These are phyloP conservation scores for Drosophila asahinai DNA, from an alignment of 1,140 invertebrate genomes.

Conservation along the genomic window DNA sequence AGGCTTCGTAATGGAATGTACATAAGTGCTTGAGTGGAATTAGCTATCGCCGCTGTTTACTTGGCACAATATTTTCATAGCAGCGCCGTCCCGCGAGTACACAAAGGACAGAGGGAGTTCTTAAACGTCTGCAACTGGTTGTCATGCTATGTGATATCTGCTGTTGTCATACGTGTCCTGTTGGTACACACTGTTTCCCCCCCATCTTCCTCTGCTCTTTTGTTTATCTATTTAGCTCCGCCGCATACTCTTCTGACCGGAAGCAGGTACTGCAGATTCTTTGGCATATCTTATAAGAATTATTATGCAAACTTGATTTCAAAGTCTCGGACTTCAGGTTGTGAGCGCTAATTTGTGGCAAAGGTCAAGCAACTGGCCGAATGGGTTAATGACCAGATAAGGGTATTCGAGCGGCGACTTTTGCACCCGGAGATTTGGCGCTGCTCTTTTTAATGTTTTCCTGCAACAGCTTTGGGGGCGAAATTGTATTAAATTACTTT, in stretches of 20 bases:
- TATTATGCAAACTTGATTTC: not conserved
- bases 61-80: constrained; percentile 54
- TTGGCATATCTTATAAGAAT: not conserved
- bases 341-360: constrained; percentile 9
- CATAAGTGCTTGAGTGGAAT: constrained; percentile 50
- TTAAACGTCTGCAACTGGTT: constrained; percentile 36
- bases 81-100: constrained; percentile 22
- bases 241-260: constrained; percentile 17
- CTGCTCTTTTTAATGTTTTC: constrained; percentile 50
- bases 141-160: constrained; percentile 66
- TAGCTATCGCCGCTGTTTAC: constrained; percentile 22
- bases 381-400: constrained; percentile 20
- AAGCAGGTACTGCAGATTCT: constrained; percentile 7
- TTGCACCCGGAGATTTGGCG: constrained; percentile 1
- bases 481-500: constrained; percentile 83
- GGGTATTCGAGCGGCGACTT: constrained; percentile 35
- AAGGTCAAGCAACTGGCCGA: constrained; percentile 28
- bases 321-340: not conserved
- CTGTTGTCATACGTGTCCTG: constrained; percentile 54
- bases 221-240: constrained; percentile 10
- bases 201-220: not conserved
- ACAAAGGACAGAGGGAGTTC: constrained; percentile 28
- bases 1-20: constrained; percentile 48
- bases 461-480: constrained; percentile 56
- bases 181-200: constrained; percentile 14